Evolutionary conservation across 2,797 vertebrate species (phyloP).

Genomic region (Thamnophis elegans): DNA sequence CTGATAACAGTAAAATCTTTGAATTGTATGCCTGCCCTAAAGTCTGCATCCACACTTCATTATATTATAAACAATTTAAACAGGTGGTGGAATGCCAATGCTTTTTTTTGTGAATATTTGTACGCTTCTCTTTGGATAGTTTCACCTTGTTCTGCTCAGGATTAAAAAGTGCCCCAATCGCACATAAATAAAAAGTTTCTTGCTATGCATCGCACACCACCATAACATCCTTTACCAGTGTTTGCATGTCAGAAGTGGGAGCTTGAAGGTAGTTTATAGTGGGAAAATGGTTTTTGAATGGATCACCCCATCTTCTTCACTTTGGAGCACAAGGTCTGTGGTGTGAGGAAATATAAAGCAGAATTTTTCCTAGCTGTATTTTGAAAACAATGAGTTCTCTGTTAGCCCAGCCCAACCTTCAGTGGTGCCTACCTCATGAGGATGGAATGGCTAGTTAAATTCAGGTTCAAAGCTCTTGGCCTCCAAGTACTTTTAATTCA

Average conservation of each 20-base stretch:
- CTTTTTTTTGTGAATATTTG: constrained; percentile 56
- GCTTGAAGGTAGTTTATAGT: constrained; percentile 72
- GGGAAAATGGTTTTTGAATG: constrained; percentile 73
- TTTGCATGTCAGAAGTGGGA: constrained; percentile 64
- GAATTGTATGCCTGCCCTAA: constrained; percentile 78
- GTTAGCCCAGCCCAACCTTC: constrained; percentile 74
- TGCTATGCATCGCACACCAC: constrained; percentile 74
- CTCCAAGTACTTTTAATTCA: constrained; percentile 77
- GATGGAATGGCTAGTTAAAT: constrained; percentile 81
- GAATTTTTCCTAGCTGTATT: constrained; percentile 80
- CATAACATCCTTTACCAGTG: constrained; percentile 71
- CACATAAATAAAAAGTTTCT: constrained; percentile 77
- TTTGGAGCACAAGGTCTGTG: constrained; percentile 69
- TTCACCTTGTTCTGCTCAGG: constrained; percentile 64
- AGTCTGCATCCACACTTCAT: constrained; percentile 85
- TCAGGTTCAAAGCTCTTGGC: constrained; percentile 80
- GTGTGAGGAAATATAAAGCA: constrained; percentile 88
- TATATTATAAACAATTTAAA: constrained; percentile 85
- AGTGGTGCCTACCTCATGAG: constrained; percentile 73
- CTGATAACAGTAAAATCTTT: constrained; percentile 68
- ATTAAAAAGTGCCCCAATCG: constrained; percentile 67
- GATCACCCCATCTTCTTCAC: constrained; percentile 61
- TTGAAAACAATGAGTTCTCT: constrained; percentile 89
- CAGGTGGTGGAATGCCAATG: constrained; percentile 85
- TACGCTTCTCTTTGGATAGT: constrained; percentile 55